phyloP scores from a whole-genome alignment of 2,888 invertebrate species.

The Gymnosoma rotundatum region DNA sequence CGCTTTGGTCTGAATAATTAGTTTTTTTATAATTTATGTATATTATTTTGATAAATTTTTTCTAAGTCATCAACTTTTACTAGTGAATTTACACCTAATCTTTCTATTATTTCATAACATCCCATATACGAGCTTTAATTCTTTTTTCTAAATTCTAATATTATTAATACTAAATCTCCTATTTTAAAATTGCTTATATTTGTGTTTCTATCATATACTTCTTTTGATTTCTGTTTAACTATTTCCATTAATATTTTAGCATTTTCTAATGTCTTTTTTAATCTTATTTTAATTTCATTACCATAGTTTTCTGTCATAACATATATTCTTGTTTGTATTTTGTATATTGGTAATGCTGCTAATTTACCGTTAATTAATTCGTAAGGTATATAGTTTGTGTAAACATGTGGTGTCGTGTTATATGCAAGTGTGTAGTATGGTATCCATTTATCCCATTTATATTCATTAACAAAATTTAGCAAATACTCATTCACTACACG shows the following conservation, averaged over 20 bases:
- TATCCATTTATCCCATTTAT: too few relatives aligned
- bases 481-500: too few relatives aligned
- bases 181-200: background rate
- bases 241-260: background rate
- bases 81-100: background rate
- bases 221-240: background rate
- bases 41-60: background rate
- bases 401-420: too few relatives aligned
- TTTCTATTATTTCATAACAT: background rate
- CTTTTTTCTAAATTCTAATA: background rate
- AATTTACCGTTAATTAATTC: too few relatives aligned
- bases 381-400: too few relatives aligned
- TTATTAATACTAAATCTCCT: background rate
- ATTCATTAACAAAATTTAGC: too few relatives aligned
- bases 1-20: too few relatives aligned
- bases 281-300: background rate
- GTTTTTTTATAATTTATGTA: background rate
- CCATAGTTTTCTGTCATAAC: background rate
- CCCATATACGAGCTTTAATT: slow-evolving; percentile 2
- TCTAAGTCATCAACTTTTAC: background rate
- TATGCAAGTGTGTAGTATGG: too few relatives aligned
- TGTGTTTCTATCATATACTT: background rate
- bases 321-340: too few relatives aligned
- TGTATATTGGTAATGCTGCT: too few relatives aligned
- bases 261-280: too few relatives aligned